Evolutionary conservation across 2,113 vertebrate genomes (phyloP).

Genomic region (Toxotes chatareus): DNA sequence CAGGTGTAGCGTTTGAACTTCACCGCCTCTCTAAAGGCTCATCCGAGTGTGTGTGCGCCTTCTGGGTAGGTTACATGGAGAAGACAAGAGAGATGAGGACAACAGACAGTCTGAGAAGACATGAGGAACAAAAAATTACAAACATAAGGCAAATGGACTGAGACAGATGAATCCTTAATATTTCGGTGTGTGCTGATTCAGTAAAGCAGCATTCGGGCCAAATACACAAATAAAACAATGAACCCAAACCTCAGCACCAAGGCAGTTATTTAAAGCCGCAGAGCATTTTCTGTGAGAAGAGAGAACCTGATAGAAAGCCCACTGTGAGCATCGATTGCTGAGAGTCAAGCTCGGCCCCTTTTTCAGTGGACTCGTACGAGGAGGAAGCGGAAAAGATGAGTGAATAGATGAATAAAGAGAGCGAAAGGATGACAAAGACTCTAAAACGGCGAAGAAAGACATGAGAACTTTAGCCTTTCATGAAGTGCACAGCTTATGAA

Average conservation of each 20-base stretch:
- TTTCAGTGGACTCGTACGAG: slow-evolving; percentile 25
- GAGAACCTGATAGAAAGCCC: slow-evolving; percentile 5
- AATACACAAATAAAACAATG: background rate
- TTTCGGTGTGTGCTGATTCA: background rate
- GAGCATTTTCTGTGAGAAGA: background rate
- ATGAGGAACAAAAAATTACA: background rate
- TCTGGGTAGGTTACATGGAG: slow-evolving; percentile 69
- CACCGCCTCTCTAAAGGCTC: slow-evolving; percentile 24
- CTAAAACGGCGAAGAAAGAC: slow-evolving; percentile 68
- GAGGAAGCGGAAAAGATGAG: slow-evolving; percentile 64
- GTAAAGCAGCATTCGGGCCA: background rate
- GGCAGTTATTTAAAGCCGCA: background rate
- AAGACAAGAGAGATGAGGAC: slow-evolving; percentile 41
- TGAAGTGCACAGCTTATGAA: slow-evolving; percentile 73
- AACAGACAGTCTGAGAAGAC: slow-evolving; percentile 19
- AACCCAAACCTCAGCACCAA: background rate
- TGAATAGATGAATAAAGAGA: slow-evolving; percentile 64
- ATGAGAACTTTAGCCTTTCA: slow-evolving; percentile 71
- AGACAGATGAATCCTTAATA: background rate
- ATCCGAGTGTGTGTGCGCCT: slow-evolving; percentile 34
- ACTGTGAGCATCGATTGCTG: slow-evolving; percentile 40
- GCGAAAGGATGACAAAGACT: slow-evolving; percentile 64
- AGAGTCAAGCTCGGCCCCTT: slow-evolving; percentile 13
- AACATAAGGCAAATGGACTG: background rate
- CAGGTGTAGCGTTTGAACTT: slow-evolving; percentile 56